Evolutionary conservation across 2,113 vertebrate genomes (phyloP).

Genomic region (Emydocephalus ijimae): DNA sequence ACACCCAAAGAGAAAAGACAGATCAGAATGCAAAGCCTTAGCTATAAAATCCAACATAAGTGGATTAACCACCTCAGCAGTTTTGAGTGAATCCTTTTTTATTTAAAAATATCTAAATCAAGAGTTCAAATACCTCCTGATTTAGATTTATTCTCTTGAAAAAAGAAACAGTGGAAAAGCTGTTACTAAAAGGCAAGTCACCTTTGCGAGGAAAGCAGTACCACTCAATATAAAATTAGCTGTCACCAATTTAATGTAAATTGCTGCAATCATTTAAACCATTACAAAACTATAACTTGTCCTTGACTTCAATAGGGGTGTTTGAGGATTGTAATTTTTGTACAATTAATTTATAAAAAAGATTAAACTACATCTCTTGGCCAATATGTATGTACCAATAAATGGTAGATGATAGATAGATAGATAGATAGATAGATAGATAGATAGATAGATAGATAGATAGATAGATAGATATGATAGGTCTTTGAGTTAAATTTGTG

Average conservation of each 20-base stretch:
- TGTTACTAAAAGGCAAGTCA: conserved; percentile 22
- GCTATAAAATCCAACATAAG: conserved; percentile 29
- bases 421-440: not conserved
- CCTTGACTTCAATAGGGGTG: not conserved
- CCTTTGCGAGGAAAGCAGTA: conserved; percentile 24
- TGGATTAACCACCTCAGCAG: conserved; percentile 40
- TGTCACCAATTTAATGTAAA: not conserved
- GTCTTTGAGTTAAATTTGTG: not conserved
- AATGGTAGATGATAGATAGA: not conserved
- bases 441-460: not conserved
- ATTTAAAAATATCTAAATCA: conserved; percentile 53
- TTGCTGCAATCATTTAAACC: conserved; percentile 7
- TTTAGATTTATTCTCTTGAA: conserved; percentile 36
- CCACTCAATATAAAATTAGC: not conserved
- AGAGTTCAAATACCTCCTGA: conserved; percentile 8
- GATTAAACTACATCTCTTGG: not conserved
- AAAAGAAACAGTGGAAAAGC: conserved; percentile 13
- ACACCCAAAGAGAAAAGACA: conserved; percentile 33
- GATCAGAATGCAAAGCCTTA: conserved; percentile 37
- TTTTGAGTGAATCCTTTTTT: conserved; percentile 42
- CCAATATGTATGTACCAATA: not conserved
- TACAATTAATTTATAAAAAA: not conserved
- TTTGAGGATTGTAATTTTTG: not conserved
- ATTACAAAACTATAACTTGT: not conserved
- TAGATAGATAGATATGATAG: not conserved